Conservation (phyloP, 2,113 vertebrate genomes). For the Struthio camelus region DNA sequence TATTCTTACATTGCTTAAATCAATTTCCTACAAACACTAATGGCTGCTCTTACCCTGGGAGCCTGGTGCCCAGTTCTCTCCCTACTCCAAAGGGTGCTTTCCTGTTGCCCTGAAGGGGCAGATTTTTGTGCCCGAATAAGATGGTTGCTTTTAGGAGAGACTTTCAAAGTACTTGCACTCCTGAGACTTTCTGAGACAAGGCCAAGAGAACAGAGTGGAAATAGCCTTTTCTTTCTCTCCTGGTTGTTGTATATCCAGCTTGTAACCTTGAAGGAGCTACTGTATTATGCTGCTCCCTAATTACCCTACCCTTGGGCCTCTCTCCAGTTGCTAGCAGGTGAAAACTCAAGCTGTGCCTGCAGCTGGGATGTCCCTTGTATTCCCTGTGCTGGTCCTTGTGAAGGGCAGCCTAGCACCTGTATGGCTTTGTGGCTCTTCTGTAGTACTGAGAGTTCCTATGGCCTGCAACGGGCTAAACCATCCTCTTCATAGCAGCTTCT, state of each 20-base stretch:
- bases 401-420: background rate
- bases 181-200: background rate
- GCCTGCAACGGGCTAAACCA: background rate
- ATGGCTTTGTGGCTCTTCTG: background rate
- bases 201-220: background rate
- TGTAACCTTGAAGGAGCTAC: background rate
- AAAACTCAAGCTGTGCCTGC: background rate
- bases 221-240: background rate
- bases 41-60: background rate
- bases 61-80: background rate
- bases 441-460: background rate
- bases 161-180: background rate
- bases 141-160: background rate
- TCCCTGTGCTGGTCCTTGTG: background rate
- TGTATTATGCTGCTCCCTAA: background rate
- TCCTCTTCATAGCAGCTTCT: background rate
- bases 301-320: accelerated
- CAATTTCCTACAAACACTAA: accelerated
- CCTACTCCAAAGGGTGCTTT: no score
- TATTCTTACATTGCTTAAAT: background rate
- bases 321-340: background rate
- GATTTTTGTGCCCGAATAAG: background rate
- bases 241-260: background rate
- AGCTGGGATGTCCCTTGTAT: background rate
- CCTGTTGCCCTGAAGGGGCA: no score